A percentile compares a stretch with the other conserved stretches of the same genome.
phyloP scores from a whole-genome alignment of 2,113 vertebrate genomes.

The Tachycineta bicolor region DNA sequence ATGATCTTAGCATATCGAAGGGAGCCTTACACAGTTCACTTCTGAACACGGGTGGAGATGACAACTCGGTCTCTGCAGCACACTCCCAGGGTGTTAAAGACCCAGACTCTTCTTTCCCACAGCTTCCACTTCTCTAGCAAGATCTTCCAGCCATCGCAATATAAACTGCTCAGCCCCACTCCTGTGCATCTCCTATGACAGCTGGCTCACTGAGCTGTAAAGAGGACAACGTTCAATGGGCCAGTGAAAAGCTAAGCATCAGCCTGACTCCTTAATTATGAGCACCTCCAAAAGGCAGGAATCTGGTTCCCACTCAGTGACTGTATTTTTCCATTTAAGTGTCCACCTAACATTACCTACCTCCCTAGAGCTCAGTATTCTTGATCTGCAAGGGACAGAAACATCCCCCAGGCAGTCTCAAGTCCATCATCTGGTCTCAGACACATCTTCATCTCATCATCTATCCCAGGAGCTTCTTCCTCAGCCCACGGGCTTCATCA shows the following conservation, averaged over 20 bases:
- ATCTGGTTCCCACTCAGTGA: background rate
- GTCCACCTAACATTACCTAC: background rate
- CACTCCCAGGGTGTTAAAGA: background rate
- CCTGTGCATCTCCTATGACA: background rate
- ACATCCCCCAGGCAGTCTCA: background rate
- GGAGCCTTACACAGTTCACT: background rate
- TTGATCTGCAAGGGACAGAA: background rate
- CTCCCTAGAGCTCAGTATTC: background rate
- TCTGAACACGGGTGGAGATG: background rate
- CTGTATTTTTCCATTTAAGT: background rate
- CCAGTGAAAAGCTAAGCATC: background rate
- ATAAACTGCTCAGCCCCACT: background rate
- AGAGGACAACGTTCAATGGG: background rate
- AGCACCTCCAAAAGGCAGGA: background rate
- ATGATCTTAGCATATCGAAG: background rate
- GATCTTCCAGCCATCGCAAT: background rate
- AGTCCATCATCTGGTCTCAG: background rate
- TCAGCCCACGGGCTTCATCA: background rate
- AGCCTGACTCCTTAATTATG: background rate
- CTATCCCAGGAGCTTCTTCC: background rate
- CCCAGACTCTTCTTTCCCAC: background rate
- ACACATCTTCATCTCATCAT: background rate
- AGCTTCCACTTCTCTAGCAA: background rate
- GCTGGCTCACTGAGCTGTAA: background rate
- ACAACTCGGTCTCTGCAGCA: background rate